A percentile compares a stretch with the other conserved stretches of the same genome.
Evolutionary conservation across 2,888 invertebrate species (phyloP).

Genomic region (Thymelicus acteon): DNA sequence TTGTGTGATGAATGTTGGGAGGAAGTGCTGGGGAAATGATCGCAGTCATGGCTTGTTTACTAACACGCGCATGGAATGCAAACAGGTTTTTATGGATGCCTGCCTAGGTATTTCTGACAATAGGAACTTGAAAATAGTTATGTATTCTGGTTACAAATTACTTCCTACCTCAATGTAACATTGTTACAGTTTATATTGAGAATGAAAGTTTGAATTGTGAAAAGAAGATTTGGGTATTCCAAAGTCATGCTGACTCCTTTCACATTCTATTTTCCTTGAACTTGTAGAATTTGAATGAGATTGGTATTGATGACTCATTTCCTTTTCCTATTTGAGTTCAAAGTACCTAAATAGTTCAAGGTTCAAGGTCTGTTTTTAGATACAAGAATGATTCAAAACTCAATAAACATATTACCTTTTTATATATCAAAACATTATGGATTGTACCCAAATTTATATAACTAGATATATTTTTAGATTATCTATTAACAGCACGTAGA

Average conservation of each 20-base stretch:
- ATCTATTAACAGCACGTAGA: no score
- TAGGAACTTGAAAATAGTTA: not conserved
- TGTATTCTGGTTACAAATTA: not conserved
- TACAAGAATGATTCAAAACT: no score
- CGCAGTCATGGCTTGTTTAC: constrained; percentile 45
- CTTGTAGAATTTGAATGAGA: not conserved
- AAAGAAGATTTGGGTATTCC: not conserved
- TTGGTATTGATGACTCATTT: not conserved
- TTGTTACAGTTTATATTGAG: not conserved
- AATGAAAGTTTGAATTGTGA: not conserved
- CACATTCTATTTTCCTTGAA: not conserved
- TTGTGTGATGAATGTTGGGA: constrained; percentile 34
- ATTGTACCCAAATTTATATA: no score
- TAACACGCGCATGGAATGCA: constrained; percentile 43
- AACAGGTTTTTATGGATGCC: constrained; percentile 25
- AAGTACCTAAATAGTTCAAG: constrained; percentile 1
- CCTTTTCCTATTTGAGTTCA: constrained; percentile 11
- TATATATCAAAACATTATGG: no score
- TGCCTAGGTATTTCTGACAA: not conserved
- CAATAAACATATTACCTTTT: no score
- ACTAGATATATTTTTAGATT: no score
- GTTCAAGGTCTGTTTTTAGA: not conserved
- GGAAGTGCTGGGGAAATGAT: constrained; percentile 37
- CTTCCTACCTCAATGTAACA: not conserved
- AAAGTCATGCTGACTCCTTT: not conserved